Evolutionary conservation across 1,140 invertebrate species (phyloP).

Genomic region (Arion vulgaris): DNA sequence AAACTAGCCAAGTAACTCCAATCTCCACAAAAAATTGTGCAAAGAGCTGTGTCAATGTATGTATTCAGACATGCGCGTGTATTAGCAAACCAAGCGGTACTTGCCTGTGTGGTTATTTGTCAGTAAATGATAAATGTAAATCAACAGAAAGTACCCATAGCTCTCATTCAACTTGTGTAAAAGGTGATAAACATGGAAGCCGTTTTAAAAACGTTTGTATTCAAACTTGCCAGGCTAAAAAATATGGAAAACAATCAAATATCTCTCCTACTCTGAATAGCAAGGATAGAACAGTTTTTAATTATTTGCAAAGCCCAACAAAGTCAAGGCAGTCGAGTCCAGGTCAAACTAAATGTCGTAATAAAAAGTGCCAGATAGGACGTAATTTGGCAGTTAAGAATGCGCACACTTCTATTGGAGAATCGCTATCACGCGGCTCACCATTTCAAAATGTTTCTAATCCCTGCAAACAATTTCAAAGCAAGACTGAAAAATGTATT

Average conservation of each 20-base stretch:
- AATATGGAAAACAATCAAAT: neutral
- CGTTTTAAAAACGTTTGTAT: neutral
- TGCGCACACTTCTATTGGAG: neutral
- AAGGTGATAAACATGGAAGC: neutral
- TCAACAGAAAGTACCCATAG: neutral
- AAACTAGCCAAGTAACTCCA: neutral
- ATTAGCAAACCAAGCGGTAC: slow-evolving; percentile 2
- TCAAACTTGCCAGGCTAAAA: neutral
- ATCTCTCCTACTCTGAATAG: neutral
- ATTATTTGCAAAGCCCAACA: neutral
- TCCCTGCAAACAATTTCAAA: neutral
- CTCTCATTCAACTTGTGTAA: neutral
- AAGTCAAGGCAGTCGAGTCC: neutral
- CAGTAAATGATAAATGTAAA: neutral
- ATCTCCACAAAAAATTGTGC: neutral
- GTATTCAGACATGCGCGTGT: neutral
- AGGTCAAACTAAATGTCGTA: neutral
- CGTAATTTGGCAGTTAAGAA: neutral
- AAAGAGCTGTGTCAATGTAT: neutral
- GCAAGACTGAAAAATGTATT: neutral
- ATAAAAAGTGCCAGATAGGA: slow-evolving; percentile 14
- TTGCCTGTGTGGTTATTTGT: neutral
- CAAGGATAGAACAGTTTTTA: neutral
- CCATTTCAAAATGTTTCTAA: neutral
- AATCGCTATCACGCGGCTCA: neutral